Evolutionary conservation across 2,888 invertebrate species (phyloP).

Genomic region (Anthrax anthrax): DNA sequence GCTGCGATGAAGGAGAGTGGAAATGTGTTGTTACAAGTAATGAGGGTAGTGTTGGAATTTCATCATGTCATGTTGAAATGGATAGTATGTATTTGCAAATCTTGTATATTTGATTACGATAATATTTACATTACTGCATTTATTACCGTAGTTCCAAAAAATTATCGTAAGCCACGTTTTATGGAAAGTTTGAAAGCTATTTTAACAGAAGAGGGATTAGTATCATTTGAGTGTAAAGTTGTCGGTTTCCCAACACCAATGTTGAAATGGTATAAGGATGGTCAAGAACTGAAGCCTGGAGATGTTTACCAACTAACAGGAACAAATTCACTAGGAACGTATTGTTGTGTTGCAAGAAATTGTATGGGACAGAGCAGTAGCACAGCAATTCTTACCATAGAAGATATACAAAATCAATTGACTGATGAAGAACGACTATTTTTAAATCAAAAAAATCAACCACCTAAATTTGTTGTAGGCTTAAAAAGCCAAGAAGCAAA

Average conservation of each 20-base stretch:
- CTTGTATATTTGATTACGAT: too few relatives aligned
- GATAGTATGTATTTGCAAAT: constrained; percentile 43
- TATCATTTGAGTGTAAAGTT: constrained; percentile 86
- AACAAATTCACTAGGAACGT: constrained; percentile 76
- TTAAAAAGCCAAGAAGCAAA: constrained; percentile 68
- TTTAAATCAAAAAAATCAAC: constrained; percentile 54
- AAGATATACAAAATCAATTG: constrained; percentile 79
- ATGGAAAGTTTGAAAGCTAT: constrained; percentile 82
- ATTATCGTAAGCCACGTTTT: constrained; percentile 76
- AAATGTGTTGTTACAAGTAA: constrained; percentile 72
- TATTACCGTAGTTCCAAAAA: constrained; percentile 84
- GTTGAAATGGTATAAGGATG: constrained; percentile 84
- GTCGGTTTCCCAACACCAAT: constrained; percentile 82
- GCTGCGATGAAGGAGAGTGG: constrained; percentile 77
- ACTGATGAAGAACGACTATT: constrained; percentile 67
- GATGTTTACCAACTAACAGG: constrained; percentile 86
- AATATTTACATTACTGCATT: too few relatives aligned
- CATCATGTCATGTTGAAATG: constrained; percentile 60
- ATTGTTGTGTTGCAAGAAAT: constrained; percentile 77
- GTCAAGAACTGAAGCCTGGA: constrained; percentile 79
- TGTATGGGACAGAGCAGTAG: constrained; percentile 85
- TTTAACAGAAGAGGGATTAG: constrained; percentile 78
- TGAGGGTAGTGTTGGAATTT: constrained; percentile 60
- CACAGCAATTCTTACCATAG: constrained; percentile 73
- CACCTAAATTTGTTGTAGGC: constrained; percentile 69